phyloP scores from a whole-genome alignment of 1,140 invertebrate genomes.

The Colletes gigas region DNA sequence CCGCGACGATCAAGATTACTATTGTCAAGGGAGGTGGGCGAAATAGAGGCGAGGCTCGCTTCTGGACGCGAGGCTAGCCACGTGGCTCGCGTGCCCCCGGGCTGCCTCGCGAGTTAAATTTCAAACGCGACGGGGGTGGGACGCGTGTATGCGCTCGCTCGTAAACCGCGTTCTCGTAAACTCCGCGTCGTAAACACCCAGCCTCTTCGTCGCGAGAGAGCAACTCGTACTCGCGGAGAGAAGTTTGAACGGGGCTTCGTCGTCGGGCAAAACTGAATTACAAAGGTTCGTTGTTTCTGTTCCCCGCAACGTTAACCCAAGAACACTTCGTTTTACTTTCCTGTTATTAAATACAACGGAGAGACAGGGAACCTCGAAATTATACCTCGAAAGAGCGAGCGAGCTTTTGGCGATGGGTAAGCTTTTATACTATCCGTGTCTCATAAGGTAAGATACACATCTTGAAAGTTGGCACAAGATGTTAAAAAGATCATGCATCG shows the following conservation, averaged over 20 bases:
- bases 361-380: too few relatives aligned
- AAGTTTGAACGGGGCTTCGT: neutral
- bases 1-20: slow-evolving; percentile 30
- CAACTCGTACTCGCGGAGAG: neutral
- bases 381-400: too few relatives aligned
- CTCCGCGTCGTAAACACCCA: neutral
- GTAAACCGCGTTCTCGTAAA: slow-evolving; percentile 14
- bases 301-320: neutral
- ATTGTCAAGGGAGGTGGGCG: neutral
- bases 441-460: too few relatives aligned
- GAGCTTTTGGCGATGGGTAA: too few relatives aligned
- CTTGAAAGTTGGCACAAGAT: too few relatives aligned
- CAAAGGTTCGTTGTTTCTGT: neutral
- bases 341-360: too few relatives aligned
- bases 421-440: too few relatives aligned
- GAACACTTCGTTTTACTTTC: neutral
- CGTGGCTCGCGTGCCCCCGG: neutral
- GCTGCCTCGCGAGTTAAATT: neutral
- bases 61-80: neutral
- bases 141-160: neutral
- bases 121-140: neutral
- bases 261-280: neutral
- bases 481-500: too few relatives aligned
- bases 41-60: neutral
- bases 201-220: neutral